Evolutionary conservation across 2,797 vertebrate species (phyloP).

Genomic region (Acanthurus lineatus): DNA sequence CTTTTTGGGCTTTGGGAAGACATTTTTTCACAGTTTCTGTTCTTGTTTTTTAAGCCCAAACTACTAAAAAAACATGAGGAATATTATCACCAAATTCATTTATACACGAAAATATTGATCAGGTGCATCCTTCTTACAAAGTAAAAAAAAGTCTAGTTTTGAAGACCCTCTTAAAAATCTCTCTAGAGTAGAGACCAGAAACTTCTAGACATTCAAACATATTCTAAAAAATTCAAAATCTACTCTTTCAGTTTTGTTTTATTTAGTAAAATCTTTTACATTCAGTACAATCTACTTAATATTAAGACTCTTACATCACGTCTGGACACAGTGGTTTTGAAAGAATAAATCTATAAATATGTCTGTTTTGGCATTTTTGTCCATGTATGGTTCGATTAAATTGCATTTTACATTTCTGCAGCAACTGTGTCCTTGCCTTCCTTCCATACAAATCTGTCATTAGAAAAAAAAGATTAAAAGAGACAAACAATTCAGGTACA

Average conservation of each 20-base stretch:
- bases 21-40: too few species aligned
- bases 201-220: not conserved
- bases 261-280: not conserved
- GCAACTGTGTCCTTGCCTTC: slow-evolving; percentile 1
- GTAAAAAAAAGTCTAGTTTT: not conserved
- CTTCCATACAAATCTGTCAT: slow-evolving; percentile 23
- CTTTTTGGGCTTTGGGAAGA: too few species aligned
- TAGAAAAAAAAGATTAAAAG: slow-evolving; percentile 18
- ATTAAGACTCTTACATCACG: slow-evolving; percentile 24
- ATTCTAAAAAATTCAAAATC: too few species aligned
- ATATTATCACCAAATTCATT: too few species aligned
- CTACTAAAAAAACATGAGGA: too few species aligned
- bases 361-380: slow-evolving; percentile 31
- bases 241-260: not conserved
- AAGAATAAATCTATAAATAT: slow-evolving; percentile 3
- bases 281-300: not conserved
- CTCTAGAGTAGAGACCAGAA: not conserved
- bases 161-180: not conserved
- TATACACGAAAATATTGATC: too few species aligned
- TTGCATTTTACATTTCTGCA: slow-evolving; percentile 44
- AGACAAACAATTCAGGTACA: not conserved
- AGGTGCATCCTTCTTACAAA: not conserved
- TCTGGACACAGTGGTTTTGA: not conserved
- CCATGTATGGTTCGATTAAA: slow-evolving; percentile 29
- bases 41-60: too few species aligned